Conservation (phyloP, 2,113 vertebrate genomes). For the Pelobates fuscus region DNA sequence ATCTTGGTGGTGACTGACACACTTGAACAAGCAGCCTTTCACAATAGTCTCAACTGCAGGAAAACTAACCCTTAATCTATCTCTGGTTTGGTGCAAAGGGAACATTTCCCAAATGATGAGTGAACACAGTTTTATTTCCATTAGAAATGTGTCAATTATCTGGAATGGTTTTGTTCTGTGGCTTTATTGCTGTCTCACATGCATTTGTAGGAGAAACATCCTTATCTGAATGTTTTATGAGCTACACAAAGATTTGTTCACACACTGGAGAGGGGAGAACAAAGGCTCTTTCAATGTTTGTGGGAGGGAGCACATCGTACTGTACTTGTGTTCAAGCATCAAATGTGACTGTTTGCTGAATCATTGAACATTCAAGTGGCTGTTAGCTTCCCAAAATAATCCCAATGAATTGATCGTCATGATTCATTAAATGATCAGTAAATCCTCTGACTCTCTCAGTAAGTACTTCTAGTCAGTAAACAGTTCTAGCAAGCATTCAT, state of each 20-base stretch:
- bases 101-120: background rate
- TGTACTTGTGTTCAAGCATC: constrained; percentile 35
- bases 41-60: too few relatives aligned
- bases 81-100: too few relatives aligned
- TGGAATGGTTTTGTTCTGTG: background rate
- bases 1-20: too few relatives aligned
- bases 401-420: constrained; percentile 20
- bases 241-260: constrained; percentile 46
- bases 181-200: constrained; percentile 8
- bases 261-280: constrained; percentile 17
- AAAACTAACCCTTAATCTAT: too few relatives aligned
- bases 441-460: background rate
- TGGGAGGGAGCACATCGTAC: background rate
- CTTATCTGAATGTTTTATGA: constrained; percentile 23
- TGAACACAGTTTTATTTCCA: background rate
- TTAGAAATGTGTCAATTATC: constrained; percentile 1
- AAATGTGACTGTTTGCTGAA: constrained; percentile 10
- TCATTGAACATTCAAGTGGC: constrained; percentile 15
- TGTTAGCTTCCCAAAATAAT: constrained; percentile 29
- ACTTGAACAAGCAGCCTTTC: too few relatives aligned
- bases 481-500: too few relatives aligned
- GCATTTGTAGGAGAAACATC: constrained; percentile 28
- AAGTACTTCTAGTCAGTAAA: too few relatives aligned
- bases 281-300: constrained; percentile 19
- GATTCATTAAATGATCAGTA: constrained; percentile 7